Base-by-base conservation (phyloP, 1,140 invertebrate genomes). In the Sitophilus oryzae region DNA sequence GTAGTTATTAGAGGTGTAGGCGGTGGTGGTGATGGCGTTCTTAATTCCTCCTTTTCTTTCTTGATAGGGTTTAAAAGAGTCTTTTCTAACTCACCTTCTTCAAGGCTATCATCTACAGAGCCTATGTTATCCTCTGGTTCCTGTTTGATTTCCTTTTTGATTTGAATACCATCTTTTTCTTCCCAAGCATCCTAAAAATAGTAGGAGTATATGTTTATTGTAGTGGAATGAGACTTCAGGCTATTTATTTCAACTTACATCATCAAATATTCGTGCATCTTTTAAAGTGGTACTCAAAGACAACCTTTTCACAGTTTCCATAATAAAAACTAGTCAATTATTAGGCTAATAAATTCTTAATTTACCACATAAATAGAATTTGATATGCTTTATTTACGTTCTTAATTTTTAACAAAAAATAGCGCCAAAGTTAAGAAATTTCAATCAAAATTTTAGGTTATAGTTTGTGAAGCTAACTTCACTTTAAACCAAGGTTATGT, bases 241-340 rank as follows among this genome's bases (percentile, higher is more conserved):
- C 35, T 22, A 56, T 48, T 15, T 43, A 8, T 10, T 37, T 14
- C 14, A 23, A 52, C 60, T 52, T 61, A 70, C 68, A 42, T 69
- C 67, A 41, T 69, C 68, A 47, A 70, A 70, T 43, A 70, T 70
- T 54, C 61, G 56, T 3, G 68, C 68, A 58, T 66, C 58, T 59
- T 61, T 66, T 14, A 70, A 46, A 14, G 55, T 51, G 15, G 68
- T 67, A 47, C 68, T 70, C 60, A 70, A 52, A 15, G 63, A 63
- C 8, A 67, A 14, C 46, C 51, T 49, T n/a, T n/a, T n/a, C n/a
- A n/a, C n/a, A n/a, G n/a, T n/a, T n/a, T n/a, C n/a, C n/a, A n/a
- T n/a, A n/a, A n/a, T n/a, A n/a, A n/a, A n/a, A n/a, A n/a, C n/a
- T n/a, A n/a, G n/a, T n/a, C n/a, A n/a, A n/a, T n/a, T n/a, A n/a